Conservation (phyloP, 2,888 invertebrate genomes). For the Trichogramma dendrolimi region DNA sequence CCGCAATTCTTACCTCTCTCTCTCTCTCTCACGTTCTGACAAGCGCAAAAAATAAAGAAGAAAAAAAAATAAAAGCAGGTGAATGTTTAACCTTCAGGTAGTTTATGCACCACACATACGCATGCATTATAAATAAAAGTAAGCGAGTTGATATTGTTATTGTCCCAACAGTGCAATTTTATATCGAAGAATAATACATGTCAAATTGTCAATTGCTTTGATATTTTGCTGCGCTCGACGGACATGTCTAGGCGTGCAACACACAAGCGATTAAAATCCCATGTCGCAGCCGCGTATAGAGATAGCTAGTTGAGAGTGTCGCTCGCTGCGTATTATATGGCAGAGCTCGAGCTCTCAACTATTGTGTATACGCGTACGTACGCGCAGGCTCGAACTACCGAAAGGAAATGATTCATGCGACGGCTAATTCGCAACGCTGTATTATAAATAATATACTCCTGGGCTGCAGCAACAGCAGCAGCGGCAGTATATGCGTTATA, state of each 20-base stretch:
- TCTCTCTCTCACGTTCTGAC: no score
- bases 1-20: not conserved
- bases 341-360: not conserved
- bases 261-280: slow-evolving; percentile 39
- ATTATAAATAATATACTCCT: no score
- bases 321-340: slow-evolving; percentile 20
- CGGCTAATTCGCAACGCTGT: slow-evolving; percentile 33
- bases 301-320: not conserved
- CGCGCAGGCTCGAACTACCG: not conserved
- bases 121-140: no score
- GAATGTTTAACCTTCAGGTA: slow-evolving; percentile 19
- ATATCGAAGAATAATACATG: no score
- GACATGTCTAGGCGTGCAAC: no score
- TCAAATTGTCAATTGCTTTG: no score
- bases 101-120: no score
- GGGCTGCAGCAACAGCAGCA: no score
- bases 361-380: slow-evolving; percentile 18
- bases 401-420: slow-evolving; percentile 34
- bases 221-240: no score
- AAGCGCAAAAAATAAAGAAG: slow-evolving; percentile 1
- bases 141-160: no score
- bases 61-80: slow-evolving; percentile 24
- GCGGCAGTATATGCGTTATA: no score
- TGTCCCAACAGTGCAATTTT: no score
- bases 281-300: slow-evolving; percentile 31